Evolutionary conservation across 2,113 vertebrate genomes (phyloP).

Genomic region (Hippocampus barbouri): DNA sequence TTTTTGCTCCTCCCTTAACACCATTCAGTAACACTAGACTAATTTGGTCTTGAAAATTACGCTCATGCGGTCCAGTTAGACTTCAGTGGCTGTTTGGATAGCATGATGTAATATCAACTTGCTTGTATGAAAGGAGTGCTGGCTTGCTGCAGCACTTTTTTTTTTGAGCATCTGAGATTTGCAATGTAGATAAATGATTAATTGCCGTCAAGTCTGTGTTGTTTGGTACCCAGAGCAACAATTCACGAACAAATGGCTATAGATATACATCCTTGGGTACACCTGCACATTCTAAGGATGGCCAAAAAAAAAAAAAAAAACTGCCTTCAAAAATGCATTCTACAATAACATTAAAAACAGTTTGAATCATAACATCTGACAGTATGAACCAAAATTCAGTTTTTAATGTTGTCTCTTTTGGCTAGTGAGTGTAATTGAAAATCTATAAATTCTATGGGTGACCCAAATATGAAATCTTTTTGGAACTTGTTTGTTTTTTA

Average conservation of each 20-base stretch:
- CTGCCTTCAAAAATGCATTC: background rate
- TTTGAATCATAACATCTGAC: too few species aligned
- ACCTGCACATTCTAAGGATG: too few species aligned
- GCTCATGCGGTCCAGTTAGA: background rate
- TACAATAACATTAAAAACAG: too few species aligned
- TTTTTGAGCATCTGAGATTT: background rate
- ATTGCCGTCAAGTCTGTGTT: background rate
- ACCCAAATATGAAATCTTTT: too few species aligned
- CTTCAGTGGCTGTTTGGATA: background rate
- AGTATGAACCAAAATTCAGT: too few species aligned
- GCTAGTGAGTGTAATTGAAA: too few species aligned
- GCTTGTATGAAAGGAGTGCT: background rate
- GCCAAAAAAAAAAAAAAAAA: too few species aligned
- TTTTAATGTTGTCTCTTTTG: too few species aligned
- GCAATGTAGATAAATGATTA: background rate
- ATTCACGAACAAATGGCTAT: background rate
- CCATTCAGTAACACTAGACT: background rate
- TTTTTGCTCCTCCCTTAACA: background rate
- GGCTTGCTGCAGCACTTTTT: background rate
- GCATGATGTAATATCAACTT: slow-evolving; percentile 4
- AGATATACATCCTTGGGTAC: too few species aligned
- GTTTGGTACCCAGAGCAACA: background rate
- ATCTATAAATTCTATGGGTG: too few species aligned
- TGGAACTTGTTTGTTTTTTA: too few species aligned
- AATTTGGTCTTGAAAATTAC: background rate